These are phyloP conservation scores for Drosophila pandora DNA, from an alignment of 1,140 invertebrate species.

Conservation along the genomic window DNA sequence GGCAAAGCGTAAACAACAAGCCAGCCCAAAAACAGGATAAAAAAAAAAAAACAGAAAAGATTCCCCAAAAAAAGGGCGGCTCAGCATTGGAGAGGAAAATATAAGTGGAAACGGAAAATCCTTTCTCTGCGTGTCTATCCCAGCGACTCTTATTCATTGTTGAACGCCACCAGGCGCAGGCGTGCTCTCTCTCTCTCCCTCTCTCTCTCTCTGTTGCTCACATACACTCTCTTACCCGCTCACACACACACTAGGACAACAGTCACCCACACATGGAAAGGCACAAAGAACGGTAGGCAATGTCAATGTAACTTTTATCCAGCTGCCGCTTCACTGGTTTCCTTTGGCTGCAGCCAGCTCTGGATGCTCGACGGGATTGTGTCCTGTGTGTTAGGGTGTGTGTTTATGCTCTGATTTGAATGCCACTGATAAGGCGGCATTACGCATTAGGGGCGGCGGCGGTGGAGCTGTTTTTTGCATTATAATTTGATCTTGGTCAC, in stretches of 20 bases:
- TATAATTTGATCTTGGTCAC: slow-evolving; percentile 76
- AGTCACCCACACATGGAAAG: background rate
- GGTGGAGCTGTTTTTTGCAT: slow-evolving; percentile 41
- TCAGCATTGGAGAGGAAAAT: slow-evolving; percentile 29
- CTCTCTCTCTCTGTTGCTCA: background rate
- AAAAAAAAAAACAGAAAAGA: slow-evolving; percentile 7
- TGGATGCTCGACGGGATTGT: slow-evolving; percentile 1
- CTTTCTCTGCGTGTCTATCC: slow-evolving; percentile 47
- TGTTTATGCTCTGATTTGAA: slow-evolving; percentile 77
- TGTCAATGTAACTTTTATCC: slow-evolving; percentile 81
- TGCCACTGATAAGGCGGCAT: slow-evolving; percentile 79
- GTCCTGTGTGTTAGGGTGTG: slow-evolving; percentile 23
- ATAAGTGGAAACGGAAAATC: slow-evolving; percentile 13
- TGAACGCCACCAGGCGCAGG: slow-evolving; percentile 48
- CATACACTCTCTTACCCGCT: slow-evolving; percentile 7
- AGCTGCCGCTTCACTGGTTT: slow-evolving; percentile 77
- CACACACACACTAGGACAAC: background rate
- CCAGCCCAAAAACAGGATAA: slow-evolving; percentile 47
- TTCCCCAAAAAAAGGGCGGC: slow-evolving; percentile 51
- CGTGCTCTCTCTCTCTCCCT: slow-evolving; percentile 50
- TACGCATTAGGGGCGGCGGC: slow-evolving; percentile 11
- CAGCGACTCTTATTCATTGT: slow-evolving; percentile 48
- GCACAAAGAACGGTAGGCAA: slow-evolving; percentile 50
- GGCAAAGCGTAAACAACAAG: slow-evolving; percentile 76
- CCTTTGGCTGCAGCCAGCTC: slow-evolving; percentile 60